Conservation (phyloP, 2,113 vertebrate species). For the Eupsittula cactorum region DNA sequence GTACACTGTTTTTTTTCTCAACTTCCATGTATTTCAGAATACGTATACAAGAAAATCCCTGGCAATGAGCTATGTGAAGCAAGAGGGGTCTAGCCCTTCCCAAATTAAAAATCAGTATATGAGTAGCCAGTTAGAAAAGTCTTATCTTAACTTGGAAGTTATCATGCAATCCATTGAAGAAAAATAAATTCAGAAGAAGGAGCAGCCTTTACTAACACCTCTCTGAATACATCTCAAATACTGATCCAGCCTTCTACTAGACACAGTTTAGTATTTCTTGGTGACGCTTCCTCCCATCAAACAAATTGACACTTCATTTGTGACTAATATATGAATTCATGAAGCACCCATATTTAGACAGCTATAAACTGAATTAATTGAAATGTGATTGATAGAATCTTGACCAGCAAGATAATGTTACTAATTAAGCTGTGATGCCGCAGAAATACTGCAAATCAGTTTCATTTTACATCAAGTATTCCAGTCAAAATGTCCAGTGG, state of each 20-base stretch:
- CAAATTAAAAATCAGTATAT: not conserved
- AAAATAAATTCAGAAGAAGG: not conserved
- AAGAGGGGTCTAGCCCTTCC: not conserved
- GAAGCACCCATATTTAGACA: constrained; percentile 22
- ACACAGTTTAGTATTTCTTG: not conserved
- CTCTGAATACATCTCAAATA: not conserved
- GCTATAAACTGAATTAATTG: constrained; percentile 31
- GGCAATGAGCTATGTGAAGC: not conserved
- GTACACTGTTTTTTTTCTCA: not conserved
- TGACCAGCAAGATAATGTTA: constrained; percentile 44
- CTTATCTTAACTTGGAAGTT: not conserved
- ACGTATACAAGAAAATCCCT: not conserved
- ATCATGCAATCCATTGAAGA: not conserved
- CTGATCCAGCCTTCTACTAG: not conserved
- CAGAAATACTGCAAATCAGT: constrained; percentile 32
- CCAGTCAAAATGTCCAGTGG: not conserved
- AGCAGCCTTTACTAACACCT: not conserved
- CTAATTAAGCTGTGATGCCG: constrained; percentile 58
- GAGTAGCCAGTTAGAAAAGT: not conserved
- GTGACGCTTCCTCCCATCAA: not conserved
- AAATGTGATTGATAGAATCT: constrained; percentile 20
- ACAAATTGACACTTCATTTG: not conserved
- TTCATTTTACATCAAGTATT: constrained; percentile 33
- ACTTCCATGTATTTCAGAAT: not conserved
- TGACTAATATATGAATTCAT: not conserved